A percentile compares a stretch with the other conserved stretches of the same genome.
phyloP scores from a whole-genome alignment of 2,113 vertebrate species.

The Chascanopsetta lugubris region DNA sequence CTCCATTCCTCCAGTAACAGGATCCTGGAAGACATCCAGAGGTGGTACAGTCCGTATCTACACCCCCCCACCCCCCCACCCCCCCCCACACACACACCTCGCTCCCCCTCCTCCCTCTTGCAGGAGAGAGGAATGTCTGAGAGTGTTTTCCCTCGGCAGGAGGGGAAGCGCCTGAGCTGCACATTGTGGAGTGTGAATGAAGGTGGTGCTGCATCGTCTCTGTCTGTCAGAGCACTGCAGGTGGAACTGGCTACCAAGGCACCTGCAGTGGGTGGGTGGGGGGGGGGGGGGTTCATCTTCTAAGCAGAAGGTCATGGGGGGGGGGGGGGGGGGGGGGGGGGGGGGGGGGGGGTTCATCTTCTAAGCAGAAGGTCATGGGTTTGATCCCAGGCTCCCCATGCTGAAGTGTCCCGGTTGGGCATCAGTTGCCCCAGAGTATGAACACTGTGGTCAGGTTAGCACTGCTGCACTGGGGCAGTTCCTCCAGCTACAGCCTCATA shows the following conservation, averaged over 20 bases:
- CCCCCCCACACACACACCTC: too few relatives aligned
- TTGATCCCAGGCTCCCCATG: too few relatives aligned
- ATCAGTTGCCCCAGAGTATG: too few relatives aligned
- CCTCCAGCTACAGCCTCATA: too few relatives aligned
- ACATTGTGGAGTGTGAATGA: conserved; percentile 37
- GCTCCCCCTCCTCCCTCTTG: not conserved
- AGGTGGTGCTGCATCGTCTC: conserved; percentile 18
- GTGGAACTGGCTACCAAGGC: conserved; percentile 6
- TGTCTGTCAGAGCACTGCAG: conserved; percentile 42
- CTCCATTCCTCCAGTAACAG: conserved; percentile 13
- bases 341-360: too few relatives aligned
- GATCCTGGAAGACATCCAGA: conserved; percentile 11
- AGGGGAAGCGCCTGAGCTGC: conserved; percentile 39
- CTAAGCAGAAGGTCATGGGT: too few relatives aligned
- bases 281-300: too few relatives aligned
- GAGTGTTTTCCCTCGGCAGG: conserved; percentile 47
- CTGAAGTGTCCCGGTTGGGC: too few relatives aligned
- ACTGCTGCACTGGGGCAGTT: too few relatives aligned
- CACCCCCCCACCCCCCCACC: not conserved
- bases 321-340: too few relatives aligned
- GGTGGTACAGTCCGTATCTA: conserved; percentile 29
- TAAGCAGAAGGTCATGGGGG: too few relatives aligned
- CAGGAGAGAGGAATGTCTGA: conserved; percentile 37
- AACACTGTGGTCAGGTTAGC: too few relatives aligned
- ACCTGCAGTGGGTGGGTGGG: conserved; percentile 9